Evolutionary conservation across 2,113 vertebrate genomes (phyloP), one percentile per base, ranked within the genome.

Genomic region (Pantherophis guttatus): DNA sequence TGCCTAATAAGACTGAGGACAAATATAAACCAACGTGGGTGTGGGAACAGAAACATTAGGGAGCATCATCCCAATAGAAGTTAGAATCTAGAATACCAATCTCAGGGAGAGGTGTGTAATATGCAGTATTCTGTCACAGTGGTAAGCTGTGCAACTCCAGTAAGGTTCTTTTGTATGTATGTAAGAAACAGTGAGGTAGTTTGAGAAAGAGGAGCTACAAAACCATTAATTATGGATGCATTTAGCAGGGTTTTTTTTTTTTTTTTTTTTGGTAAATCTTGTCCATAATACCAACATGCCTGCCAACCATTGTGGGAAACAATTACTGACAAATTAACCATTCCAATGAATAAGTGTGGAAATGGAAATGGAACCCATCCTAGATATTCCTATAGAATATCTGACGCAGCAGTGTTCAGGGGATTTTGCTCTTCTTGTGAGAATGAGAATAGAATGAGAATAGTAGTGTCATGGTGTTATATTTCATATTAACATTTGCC

Each of bases 291-390:
- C 9, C 11, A 8, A n/a, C 44, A 65, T 50, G 23, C 7, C 44
- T 89, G 4, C 53, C 26, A 54, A 23, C 33, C 23, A 50, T 5
- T 8, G 55, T n/a, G 62, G 29, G 10, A 91, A 93, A 89, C 0
- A 21, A 3, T 17, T 52, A 12, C 2, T n/a, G 91, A 86, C 88
- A 48, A 59, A 33, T 52, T 0, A 0, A 5, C n/a, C n/a, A 75
- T 33, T 33, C n/a, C 6, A 75, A 17, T 75, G 33, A 75, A 39
- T 8, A 39, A 81, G 33, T 19, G 33, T 0, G 17, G 70, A 81
- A 39, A 39, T 9, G 39, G 70, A 81, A 81, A 39, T 9, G 39
- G 70, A 81, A 81, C 7, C 70, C 33, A 81, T 81, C 33, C 17
- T 81, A 81, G 19, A 39, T 39, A 39, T 39, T 39, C 39, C 39